These are phyloP conservation scores for Rhabditoides inermis DNA, from an alignment of 2,888 invertebrate species.

Conservation along the genomic window DNA sequence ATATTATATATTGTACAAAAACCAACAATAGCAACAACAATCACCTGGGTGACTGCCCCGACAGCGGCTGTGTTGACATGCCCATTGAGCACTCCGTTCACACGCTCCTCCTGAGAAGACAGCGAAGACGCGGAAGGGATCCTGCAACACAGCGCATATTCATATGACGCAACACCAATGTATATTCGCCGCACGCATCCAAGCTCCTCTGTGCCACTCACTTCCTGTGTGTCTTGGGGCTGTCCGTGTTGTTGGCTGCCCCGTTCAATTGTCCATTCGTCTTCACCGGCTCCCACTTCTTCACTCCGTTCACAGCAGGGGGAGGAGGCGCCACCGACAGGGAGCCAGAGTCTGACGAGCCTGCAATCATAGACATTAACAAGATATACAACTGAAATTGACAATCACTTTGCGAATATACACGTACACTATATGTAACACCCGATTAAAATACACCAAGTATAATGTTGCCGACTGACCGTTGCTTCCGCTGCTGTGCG, in stretches of 20 bases:
- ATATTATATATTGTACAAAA: too few relatives aligned
- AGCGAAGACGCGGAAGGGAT: conserved; percentile 25
- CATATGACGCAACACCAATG: background rate
- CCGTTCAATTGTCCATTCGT: conserved; percentile 7
- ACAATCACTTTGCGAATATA: too few relatives aligned
- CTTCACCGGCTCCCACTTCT: conserved; percentile 21
- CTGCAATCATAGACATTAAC: conserved; percentile 7
- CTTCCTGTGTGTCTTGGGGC: conserved; percentile 32
- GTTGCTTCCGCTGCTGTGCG: conserved; percentile 24
- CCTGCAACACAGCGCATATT: conserved; percentile 7
- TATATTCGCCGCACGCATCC: background rate
- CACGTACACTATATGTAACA: too few relatives aligned
- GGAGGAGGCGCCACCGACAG: conserved; percentile 8
- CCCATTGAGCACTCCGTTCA: too few relatives aligned
- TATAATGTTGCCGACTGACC: too few relatives aligned
- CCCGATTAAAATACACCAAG: too few relatives aligned
- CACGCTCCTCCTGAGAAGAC: conserved; percentile 16
- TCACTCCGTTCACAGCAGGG: conserved; percentile 14
- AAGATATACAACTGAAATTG: too few relatives aligned
- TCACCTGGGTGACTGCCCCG: too few relatives aligned
- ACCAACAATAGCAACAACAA: too few relatives aligned
- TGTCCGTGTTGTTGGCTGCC: conserved; percentile 8
- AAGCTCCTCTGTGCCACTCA: conserved; percentile 7
- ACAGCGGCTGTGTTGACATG: too few relatives aligned
- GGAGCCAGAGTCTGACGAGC: conserved; percentile 26